Conservation (phyloP, 2,113 vertebrate genomes). For the Stercorarius parasiticus region DNA sequence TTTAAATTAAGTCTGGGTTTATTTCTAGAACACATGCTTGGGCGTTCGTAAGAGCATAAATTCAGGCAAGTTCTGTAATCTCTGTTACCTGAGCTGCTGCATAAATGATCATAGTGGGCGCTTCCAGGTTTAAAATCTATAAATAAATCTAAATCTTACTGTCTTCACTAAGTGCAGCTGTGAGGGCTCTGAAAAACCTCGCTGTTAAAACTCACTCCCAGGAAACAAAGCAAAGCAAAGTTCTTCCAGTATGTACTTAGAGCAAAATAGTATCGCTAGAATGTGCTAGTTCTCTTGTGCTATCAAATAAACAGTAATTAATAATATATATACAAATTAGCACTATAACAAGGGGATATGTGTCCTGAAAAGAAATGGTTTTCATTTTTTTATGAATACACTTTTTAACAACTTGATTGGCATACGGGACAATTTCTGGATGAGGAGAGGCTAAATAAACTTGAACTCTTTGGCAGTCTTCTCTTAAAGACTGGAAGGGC, state of each 20-base stretch:
- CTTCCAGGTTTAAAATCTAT: neutral
- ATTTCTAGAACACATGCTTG: neutral
- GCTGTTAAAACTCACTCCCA: neutral
- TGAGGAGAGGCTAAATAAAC: neutral
- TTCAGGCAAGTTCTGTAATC: neutral
- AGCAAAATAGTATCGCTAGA: neutral
- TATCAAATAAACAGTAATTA: neutral
- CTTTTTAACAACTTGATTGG: neutral
- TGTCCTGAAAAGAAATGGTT: neutral
- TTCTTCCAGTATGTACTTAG: neutral
- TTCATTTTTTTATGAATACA: neutral
- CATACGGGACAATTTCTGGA: neutral
- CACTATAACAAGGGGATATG: neutral
- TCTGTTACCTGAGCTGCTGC: neutral
- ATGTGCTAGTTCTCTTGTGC: rapidly evolving
- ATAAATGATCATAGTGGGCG: neutral
- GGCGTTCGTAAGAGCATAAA: neutral
- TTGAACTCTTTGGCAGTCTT: neutral
- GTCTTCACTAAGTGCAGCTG: neutral
- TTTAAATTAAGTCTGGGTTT: neutral
- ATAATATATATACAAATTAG: neutral
- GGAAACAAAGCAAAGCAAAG: neutral
- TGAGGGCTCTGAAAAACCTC: neutral
- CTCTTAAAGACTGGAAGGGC: neutral
- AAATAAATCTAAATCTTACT: neutral